phyloP scores from a whole-genome alignment of 2,113 vertebrate species.

The Leptobrachium leishanense region DNA sequence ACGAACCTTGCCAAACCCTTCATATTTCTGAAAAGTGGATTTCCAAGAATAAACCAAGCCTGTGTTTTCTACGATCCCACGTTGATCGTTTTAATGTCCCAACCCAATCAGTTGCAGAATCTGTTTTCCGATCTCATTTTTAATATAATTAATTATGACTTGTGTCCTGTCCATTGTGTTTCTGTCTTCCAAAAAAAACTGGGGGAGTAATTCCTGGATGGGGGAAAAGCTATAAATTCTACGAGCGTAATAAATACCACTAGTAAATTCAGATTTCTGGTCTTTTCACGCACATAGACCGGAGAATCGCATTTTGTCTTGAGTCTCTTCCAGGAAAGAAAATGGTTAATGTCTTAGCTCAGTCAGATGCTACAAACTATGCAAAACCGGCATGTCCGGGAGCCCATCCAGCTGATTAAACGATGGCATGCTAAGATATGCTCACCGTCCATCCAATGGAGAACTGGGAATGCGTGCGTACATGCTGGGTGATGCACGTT shows the following conservation, averaged over 20 bases:
- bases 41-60: no score
- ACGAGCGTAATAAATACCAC: no score
- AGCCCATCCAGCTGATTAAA: slow-evolving; percentile 1
- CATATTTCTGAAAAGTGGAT: neutral
- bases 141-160: neutral
- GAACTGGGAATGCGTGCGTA: neutral
- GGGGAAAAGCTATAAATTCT: neutral
- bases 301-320: neutral
- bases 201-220: neutral
- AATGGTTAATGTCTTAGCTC: neutral
- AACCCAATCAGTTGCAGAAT: neutral
- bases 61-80: neutral
- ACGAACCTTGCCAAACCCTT: neutral
- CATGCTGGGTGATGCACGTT: neutral
- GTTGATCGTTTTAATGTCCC: neutral
- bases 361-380: neutral
- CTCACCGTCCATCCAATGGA: neutral
- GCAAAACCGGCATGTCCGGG: neutral
- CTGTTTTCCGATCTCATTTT: neutral
- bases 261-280: neutral
- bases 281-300: neutral
- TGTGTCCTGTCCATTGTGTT: neutral
- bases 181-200: neutral
- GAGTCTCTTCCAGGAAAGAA: neutral
- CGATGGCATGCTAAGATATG: slow-evolving; percentile 13